Evolutionary conservation across 92 coral and sea anemone genomes (phyloP).

Genomic region (Desmophyllum pertusum): DNA sequence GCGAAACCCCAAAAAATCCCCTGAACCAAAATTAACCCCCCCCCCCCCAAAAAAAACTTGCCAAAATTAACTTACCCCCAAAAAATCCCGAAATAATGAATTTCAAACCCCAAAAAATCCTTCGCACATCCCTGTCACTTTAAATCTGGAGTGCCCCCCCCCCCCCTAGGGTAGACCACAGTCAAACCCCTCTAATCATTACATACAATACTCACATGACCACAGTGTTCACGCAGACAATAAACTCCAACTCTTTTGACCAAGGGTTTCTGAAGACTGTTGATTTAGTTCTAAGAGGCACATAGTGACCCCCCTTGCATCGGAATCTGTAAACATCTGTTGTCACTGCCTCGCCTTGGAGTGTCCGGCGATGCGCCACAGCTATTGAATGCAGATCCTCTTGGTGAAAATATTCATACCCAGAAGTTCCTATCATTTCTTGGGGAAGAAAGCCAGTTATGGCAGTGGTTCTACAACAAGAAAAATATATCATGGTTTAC

Average conservation of each 20-base stretch:
- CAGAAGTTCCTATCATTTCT: constrained; percentile 83
- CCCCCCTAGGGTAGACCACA: too few relatives aligned
- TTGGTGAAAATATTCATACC: constrained; percentile 77
- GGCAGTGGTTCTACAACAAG: constrained; percentile 62
- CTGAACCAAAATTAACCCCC: too few relatives aligned
- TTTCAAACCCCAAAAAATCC: too few relatives aligned
- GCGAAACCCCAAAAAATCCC: too few relatives aligned
- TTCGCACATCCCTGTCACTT: too few relatives aligned
- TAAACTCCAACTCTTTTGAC: constrained; percentile 85
- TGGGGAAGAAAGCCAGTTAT: constrained; percentile 86
- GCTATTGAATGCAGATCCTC: constrained; percentile 73
- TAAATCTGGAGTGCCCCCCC: too few relatives aligned
- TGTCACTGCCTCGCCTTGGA: constrained; percentile 36
- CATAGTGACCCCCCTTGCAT: constrained; percentile 85
- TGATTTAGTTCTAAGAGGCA: constrained; percentile 69
- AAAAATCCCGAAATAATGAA: too few relatives aligned
- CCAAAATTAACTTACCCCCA: too few relatives aligned
- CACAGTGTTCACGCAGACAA: constrained; percentile 65
- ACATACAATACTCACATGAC: constrained; percentile 77
- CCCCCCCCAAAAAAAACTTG: too few relatives aligned
- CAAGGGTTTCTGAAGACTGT: constrained; percentile 87
- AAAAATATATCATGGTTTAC: not conserved
- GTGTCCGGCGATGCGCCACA: constrained; percentile 60
- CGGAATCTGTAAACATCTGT: constrained; percentile 64
- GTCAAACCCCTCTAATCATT: too few relatives aligned